A percentile compares a stretch with the other conserved stretches of the same genome.
phyloP scores from a whole-genome alignment of 2,113 vertebrate genomes.

The Dipodomys spectabilis region DNA sequence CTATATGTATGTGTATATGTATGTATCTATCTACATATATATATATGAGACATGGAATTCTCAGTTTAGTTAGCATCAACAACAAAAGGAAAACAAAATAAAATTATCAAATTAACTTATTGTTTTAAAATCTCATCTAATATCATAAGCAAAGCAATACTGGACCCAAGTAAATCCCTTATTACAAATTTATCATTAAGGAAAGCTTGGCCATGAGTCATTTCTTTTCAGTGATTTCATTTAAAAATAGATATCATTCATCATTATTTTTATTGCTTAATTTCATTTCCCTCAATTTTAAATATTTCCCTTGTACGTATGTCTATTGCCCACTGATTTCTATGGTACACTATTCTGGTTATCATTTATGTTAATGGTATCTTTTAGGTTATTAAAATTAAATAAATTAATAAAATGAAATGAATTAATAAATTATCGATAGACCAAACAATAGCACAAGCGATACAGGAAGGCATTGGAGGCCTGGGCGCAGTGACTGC shows the following conservation, averaged over 20 bases:
- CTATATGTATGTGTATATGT: not conserved
- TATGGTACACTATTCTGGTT: not conserved
- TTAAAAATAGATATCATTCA: not conserved
- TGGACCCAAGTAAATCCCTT: not conserved
- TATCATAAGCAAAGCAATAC: not conserved
- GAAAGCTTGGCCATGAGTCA: not conserved
- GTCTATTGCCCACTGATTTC: not conserved
- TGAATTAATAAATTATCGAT: too few relatives aligned
- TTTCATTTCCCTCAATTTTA: not conserved
- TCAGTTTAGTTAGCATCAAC: not conserved
- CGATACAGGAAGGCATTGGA: too few relatives aligned
- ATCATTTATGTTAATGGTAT: not conserved
- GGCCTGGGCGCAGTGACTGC: not conserved
- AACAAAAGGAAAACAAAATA: not conserved
- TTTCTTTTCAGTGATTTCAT: not conserved
- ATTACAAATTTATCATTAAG: not conserved
- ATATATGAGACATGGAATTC: not conserved
- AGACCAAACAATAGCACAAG: not conserved
- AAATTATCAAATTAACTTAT: not conserved
- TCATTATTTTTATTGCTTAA: conserved; percentile 9
- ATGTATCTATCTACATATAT: too few relatives aligned
- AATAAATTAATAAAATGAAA: not conserved
- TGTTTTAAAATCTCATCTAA: conserved; percentile 14
- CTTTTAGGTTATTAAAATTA: conserved; percentile 9
- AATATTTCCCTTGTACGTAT: not conserved